Evolutionary conservation across 2,888 invertebrate genomes (phyloP), one percentile per base, ranked within the genome.

Genomic region (Meiosimyza decipiens): DNA sequence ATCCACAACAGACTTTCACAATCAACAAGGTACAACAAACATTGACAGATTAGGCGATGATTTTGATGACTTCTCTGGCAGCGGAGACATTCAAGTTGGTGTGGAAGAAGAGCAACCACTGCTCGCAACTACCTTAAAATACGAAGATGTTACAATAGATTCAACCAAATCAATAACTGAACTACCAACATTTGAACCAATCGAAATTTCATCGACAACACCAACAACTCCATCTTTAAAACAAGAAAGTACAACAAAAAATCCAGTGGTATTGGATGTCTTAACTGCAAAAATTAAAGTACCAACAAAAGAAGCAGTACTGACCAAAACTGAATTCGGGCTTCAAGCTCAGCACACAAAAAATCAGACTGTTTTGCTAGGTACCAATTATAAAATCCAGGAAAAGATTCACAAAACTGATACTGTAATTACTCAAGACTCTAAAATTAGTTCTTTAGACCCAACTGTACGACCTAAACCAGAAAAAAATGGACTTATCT

Each of bases 41-140:
- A 79, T 79, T n/a, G 79, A 84, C 51, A 70, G 59, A 11, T 40
- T 40, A 9, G 40, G 9, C 40, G 78, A 80, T n/a, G 80, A 83
- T 49, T 82, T 83, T 54, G 78, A 81, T 15, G 80, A 80, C 59
- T 76, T 77, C 9, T 70, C 78, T 59, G 77, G 75, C 6, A 82
- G 76, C 49, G 82, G 78, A 0, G 82, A 79, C 68, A 79, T 82
- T 51, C 75, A 79, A 0, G 76, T 77, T n/a, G 84, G 82, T 12
- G 84, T 81, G 0, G 81, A 80, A 0, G 80, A 79, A 52, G 79
- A 81, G 0, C 80, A 81, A 57, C 67, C 71, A 4, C 6, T n/a
- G n/a, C 9, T 22, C n/a, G 72, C 71, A 33, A 13, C 50, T 6
- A 65, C 50, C 1, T 13, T 16, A 51, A 33, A 51, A n/a, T 22